phyloP scores from a whole-genome alignment of 2,888 invertebrate genomes.

The Pheosia gnoma region DNA sequence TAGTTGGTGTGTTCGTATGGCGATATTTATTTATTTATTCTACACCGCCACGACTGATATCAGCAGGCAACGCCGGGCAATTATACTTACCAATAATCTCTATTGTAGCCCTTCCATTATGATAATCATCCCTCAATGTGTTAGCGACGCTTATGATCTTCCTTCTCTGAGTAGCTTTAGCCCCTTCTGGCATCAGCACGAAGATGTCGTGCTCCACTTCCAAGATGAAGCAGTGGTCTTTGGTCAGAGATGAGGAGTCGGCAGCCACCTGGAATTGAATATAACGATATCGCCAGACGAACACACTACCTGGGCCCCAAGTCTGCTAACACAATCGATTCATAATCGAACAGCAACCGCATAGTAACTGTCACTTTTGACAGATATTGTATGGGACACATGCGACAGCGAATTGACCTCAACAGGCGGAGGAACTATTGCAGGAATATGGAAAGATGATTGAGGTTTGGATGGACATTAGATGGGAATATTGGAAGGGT shows the following conservation, averaged over 20 bases:
- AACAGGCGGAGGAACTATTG: too few relatives aligned
- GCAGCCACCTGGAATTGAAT: conserved; percentile 82
- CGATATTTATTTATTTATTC: too few relatives aligned
- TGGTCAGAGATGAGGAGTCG: conserved; percentile 90
- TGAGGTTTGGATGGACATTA: too few relatives aligned
- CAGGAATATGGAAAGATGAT: too few relatives aligned
- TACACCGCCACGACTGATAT: too few relatives aligned
- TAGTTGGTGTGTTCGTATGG: too few relatives aligned
- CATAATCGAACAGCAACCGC: too few relatives aligned
- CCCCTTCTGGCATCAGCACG: conserved; percentile 92
- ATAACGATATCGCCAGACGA: not conserved
- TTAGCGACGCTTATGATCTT: conserved; percentile 95
- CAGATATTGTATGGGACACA: too few relatives aligned
- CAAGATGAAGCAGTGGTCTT: conserved; percentile 96
- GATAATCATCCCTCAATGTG: conserved; percentile 92
- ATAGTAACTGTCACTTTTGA: too few relatives aligned
- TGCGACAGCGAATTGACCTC: too few relatives aligned
- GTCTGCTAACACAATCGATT: too few relatives aligned
- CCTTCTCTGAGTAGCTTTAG: conserved; percentile 91
- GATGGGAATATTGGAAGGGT: too few relatives aligned
- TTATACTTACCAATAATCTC: conserved; percentile 88
- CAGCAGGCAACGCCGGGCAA: not conserved
- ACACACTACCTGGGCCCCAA: not conserved
- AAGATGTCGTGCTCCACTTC: conserved; percentile 92
- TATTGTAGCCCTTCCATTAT: conserved; percentile 91